A percentile compares a stretch with the other conserved stretches of the same genome.
phyloP scores from a whole-genome alignment of 1,140 invertebrate genomes.

The Camponotus pennsylvanicus region DNA sequence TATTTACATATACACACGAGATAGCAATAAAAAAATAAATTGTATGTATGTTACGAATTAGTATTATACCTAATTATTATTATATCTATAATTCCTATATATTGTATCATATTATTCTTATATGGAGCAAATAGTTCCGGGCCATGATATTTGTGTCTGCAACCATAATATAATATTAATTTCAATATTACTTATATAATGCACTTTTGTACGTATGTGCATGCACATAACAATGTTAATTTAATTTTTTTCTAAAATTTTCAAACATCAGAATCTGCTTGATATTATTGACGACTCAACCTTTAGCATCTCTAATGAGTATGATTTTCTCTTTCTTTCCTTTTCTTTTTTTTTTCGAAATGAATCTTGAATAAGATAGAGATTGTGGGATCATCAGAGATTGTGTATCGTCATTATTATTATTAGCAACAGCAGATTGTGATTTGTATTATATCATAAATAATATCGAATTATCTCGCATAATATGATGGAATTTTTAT shows the following conservation, averaged over 20 bases:
- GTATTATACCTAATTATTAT: slow-evolving; percentile 17
- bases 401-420: no score
- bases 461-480: not conserved
- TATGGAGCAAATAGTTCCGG: slow-evolving; percentile 11
- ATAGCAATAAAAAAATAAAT: slow-evolving; percentile 80
- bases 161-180: not conserved
- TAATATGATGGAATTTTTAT: slow-evolving; percentile 66
- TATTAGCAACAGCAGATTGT: no score
- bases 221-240: slow-evolving; percentile 37
- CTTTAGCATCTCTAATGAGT: not conserved
- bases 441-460: not conserved
- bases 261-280: not conserved
- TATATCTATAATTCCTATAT: not conserved
- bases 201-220: slow-evolving; percentile 18
- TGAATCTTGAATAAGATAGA: not conserved
- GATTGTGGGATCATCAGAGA: no score
- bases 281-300: not conserved
- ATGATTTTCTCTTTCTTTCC: not conserved
- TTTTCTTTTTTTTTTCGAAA: not conserved
- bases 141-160: not conserved
- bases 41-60: slow-evolving; percentile 66
- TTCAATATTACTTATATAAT: slow-evolving; percentile 1
- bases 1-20: slow-evolving; percentile 76
- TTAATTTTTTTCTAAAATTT: slow-evolving; percentile 36
- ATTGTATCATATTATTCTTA: slow-evolving; percentile 1